Evolutionary conservation across 1,140 invertebrate genomes (phyloP), one percentile per base, ranked within the genome.

Genomic region (Drosophila murphyi): DNA sequence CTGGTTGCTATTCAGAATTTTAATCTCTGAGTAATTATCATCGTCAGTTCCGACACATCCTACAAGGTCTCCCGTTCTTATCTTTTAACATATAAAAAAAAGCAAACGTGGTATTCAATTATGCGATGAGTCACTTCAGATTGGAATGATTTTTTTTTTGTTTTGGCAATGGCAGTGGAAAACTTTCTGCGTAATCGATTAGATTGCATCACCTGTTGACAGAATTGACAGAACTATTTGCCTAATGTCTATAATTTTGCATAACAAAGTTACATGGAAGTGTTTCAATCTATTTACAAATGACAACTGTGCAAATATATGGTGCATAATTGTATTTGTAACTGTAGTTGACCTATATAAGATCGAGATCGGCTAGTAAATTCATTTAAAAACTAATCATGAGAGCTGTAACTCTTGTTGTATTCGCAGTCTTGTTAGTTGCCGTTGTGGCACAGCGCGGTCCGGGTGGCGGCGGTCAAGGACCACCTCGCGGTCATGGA

Each of bases 401-500:
- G 74, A 57, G 63, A 62, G 45, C 70, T 57, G 12, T 77, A 20
- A 77, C 70, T 50, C 28, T 77, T 54, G 74, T 31, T 31, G 48
- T 77, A 7, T 73, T 77, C 5, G 74, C 74, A 3, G 7, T 73
- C 6, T 48, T 77, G 28, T 34, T 73, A 57, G 62, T 73, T n/a
- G 69, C 56, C 43, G 74, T 77, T 3, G 12, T 65, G 28, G 73
- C 68, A 5, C 68, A 65, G n/a, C 52, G 59, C 6, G 61, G 56
- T 12, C 52, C 45, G 8, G 65, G 57, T 1, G 31, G 61, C 5
- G 52, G 31, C 20, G 60, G 45, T 29, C 52, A 39, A 5, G 70
- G 70, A 4, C 57, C 64, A 43, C 64, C 50, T 2, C 31, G 55
- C 3, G 39, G 39, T 12, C 29, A 8, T 4, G 35, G 51, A 41